A percentile compares a stretch with the other conserved stretches of the same genome.
Evolutionary conservation across 2,113 vertebrate genomes (phyloP).

Genomic region (Dissostichus mawsoni): DNA sequence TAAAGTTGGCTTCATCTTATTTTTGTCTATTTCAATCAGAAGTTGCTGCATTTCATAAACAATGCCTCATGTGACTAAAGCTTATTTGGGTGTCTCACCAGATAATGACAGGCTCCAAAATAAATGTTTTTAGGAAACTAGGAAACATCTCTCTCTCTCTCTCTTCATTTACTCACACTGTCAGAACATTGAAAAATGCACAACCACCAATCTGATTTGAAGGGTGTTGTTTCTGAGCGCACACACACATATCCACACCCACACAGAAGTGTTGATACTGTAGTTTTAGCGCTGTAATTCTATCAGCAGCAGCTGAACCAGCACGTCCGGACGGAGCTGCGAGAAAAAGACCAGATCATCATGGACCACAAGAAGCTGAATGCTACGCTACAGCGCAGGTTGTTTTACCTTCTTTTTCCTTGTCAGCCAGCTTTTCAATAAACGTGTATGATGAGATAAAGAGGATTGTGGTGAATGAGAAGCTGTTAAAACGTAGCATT

Average conservation of each 20-base stretch:
- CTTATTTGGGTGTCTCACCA: no score
- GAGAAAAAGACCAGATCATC: conserved; percentile 87
- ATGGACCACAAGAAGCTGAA: conserved; percentile 85
- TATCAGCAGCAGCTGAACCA: conserved; percentile 85
- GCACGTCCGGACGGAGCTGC: conserved; percentile 85
- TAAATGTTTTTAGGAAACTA: no score
- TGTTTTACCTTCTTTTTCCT: background rate
- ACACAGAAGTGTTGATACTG: conserved; percentile 45
- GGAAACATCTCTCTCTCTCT: background rate
- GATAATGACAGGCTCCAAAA: no score
- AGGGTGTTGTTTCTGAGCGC: conserved; percentile 2
- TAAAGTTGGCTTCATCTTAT: no score
- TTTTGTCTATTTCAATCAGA: no score
- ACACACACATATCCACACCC: background rate
- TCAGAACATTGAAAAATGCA: conserved; percentile 20
- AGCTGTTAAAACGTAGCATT: background rate
- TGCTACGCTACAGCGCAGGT: conserved; percentile 87
- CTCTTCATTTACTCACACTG: background rate
- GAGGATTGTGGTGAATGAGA: background rate
- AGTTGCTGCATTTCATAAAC: no score
- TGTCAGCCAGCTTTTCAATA: conserved; percentile 1
- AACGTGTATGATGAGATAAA: conserved; percentile 2
- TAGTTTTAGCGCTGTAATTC: conserved; percentile 45
- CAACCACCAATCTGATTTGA: conserved; percentile 3
- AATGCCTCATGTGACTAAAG: no score